Conservation (phyloP, 1,140 invertebrate genomes). For the Aphelinus atriplicis region DNA sequence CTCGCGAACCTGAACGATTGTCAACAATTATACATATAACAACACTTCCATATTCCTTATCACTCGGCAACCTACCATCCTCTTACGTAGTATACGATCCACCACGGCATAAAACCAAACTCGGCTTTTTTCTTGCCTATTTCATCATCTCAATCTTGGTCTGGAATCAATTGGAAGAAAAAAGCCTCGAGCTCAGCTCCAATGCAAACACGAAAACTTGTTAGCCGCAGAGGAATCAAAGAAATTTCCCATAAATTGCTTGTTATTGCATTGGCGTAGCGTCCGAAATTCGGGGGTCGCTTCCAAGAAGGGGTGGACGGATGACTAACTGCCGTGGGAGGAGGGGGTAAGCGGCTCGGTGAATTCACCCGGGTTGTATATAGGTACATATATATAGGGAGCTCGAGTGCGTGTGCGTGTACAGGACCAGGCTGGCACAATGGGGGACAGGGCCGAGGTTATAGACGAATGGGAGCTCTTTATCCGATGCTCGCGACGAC, state of each 20-base stretch:
- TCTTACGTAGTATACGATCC: no score
- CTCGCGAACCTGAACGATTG: no score
- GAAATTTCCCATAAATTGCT: slow-evolving; percentile 34
- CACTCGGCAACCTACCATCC: no score
- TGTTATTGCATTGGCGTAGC: slow-evolving; percentile 21
- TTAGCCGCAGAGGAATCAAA: background rate
- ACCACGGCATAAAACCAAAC: no score
- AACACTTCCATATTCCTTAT: no score
- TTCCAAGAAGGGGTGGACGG: background rate
- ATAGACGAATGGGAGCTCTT: background rate
- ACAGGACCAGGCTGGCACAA: background rate
- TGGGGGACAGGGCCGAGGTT: background rate
- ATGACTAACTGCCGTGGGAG: slow-evolving; percentile 45
- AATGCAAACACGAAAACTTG: no score
- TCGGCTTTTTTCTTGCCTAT: no score
- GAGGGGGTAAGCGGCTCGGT: slow-evolving; percentile 18
- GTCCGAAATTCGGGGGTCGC: background rate
- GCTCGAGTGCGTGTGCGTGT: slow-evolving; percentile 2
- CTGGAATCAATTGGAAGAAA: no score
- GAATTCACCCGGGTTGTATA: slow-evolving; percentile 14
- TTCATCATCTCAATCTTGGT: no score
- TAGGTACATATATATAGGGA: background rate
- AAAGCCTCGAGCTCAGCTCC: no score
- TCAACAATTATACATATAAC: no score
- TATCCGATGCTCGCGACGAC: background rate